These are phyloP conservation scores for Zalophus californianus DNA, from an alignment of 2,797 vertebrate genomes.

Conservation along the genomic window DNA sequence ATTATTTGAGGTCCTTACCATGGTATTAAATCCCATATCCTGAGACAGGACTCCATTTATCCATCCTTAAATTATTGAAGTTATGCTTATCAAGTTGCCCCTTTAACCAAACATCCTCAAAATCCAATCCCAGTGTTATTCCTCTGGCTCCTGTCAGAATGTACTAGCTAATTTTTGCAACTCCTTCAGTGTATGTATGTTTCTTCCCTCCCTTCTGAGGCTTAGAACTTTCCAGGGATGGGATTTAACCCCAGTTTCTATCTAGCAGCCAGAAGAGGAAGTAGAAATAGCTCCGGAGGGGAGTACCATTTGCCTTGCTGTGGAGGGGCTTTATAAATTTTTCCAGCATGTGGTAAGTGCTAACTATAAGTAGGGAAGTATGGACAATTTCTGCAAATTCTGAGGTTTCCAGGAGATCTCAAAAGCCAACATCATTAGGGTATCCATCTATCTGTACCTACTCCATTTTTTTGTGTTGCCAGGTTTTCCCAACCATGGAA, in stretches of 20 bases:
- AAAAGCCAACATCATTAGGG: background rate
- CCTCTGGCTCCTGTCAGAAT: background rate
- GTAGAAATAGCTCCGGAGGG: background rate
- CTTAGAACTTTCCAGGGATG: background rate
- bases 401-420: background rate
- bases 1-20: background rate
- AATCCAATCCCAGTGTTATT: background rate
- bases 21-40: background rate
- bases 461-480: background rate
- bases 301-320: background rate
- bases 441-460: background rate
- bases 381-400: background rate
- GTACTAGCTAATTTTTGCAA: background rate
- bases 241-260: background rate
- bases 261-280: background rate
- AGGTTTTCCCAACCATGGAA: background rate
- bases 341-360: background rate
- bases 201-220: background rate
- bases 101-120: background rate
- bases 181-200: background rate
- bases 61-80: background rate
- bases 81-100: background rate
- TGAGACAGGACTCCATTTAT: background rate
- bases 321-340: background rate
- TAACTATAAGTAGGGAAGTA: background rate